Evolutionary conservation across 2,113 vertebrate species (phyloP).

Genomic region (Heterochromis multidens): DNA sequence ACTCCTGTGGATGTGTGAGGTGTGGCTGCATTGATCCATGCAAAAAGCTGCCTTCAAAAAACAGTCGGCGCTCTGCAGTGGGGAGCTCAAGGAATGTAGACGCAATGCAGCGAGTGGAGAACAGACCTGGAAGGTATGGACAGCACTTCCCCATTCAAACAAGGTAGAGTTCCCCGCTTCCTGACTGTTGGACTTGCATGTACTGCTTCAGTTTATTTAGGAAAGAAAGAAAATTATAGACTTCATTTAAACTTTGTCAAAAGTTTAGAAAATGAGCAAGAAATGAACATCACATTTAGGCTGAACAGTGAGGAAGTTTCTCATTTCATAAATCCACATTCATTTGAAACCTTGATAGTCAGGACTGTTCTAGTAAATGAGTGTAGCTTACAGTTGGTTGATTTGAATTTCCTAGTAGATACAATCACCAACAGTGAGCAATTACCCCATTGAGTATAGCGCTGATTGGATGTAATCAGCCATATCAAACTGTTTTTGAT

Average conservation of each 20-base stretch:
- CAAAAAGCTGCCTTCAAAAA: conserved; percentile 36
- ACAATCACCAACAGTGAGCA: conserved; percentile 22
- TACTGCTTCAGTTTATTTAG: not conserved
- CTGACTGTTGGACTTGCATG: not conserved
- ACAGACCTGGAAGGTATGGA: conserved; percentile 17
- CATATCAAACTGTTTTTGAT: not conserved
- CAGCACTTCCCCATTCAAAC: not conserved
- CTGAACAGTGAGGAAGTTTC: not conserved
- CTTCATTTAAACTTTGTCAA: not conserved
- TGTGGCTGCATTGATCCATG: conserved; percentile 56
- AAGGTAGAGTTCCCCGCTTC: conserved; percentile 43
- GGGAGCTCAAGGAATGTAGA: conserved; percentile 33
- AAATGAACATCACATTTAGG: not conserved
- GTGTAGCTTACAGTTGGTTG: not conserved
- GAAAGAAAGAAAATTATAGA: not conserved
- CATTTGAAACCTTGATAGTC: not conserved
- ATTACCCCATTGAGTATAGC: conserved; percentile 14
- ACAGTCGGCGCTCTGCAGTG: conserved; percentile 34
- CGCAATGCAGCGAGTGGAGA: conserved; percentile 60
- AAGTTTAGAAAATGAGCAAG: not conserved
- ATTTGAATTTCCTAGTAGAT: conserved; percentile 14
- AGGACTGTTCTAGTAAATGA: not conserved
- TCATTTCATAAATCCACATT: not conserved
- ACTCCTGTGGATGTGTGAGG: not conserved
- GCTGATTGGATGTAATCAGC: conserved; percentile 46